A percentile compares a stretch with the other conserved stretches of the same genome.
These are phyloP conservation scores for Sebastes vulpes DNA, from an alignment of 2,797 vertebrate genomes.

Conservation along the genomic window DNA sequence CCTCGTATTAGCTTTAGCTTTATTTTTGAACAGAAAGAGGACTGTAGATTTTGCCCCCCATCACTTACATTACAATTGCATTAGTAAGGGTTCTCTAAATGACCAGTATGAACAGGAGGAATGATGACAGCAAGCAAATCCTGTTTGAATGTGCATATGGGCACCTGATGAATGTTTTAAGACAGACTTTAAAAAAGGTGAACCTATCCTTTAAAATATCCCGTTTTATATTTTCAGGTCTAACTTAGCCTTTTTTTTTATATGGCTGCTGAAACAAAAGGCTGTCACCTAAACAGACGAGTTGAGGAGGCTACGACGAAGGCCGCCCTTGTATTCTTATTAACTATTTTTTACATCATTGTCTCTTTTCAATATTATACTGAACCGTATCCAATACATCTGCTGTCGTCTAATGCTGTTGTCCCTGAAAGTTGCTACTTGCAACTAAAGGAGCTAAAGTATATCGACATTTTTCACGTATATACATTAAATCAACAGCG, in stretches of 20 bases:
- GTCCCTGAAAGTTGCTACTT: neutral
- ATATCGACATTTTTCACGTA: neutral
- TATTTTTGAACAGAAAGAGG: neutral
- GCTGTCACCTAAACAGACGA: neutral
- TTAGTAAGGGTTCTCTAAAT: neutral
- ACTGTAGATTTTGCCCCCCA: neutral
- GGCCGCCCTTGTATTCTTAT: neutral
- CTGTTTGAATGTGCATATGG: neutral
- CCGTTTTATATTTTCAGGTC: neutral
- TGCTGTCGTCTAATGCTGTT: neutral
- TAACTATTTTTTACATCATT: neutral
- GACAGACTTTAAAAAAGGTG: neutral
- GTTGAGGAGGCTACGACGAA: neutral
- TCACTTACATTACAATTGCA: neutral
- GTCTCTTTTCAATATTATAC: neutral
- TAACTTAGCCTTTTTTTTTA: neutral
- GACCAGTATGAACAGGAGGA: neutral
- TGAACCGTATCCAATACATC: neutral
- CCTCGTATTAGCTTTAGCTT: neutral
- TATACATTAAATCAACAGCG: neutral
- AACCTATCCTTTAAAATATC: neutral
- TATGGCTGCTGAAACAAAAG: neutral
- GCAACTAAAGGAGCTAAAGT: neutral
- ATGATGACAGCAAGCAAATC: neutral
- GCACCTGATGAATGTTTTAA: neutral